Base-by-base conservation (phyloP, 2,888 invertebrate species). In the Apotomis capreana region DNA sequence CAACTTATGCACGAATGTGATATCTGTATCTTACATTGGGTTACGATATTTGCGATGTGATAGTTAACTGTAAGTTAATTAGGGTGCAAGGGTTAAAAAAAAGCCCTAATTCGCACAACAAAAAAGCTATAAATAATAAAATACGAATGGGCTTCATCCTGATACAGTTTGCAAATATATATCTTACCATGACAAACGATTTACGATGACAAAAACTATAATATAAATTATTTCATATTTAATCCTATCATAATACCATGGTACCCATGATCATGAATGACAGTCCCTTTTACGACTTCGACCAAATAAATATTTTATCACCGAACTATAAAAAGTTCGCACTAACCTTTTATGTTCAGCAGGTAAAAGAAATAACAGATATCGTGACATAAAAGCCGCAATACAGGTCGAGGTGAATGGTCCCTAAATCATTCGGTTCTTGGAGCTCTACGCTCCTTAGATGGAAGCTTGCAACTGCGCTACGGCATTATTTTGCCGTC, bases 381-480 rank as follows among this genome's bases (percentile, higher is more conserved):
- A 46, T 55, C 26, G 65, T 57, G 55, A 57, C 65, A 65, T 57
- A 51, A 70, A 55, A 73, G 52, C 63, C 78, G 79, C 81, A 80
- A 77, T 80, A 78, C 80, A 79, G 83, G 78, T 76, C 81, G 89
- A 89, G 90, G 89, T 89, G 87, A 91, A 90, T 76, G 89, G 83
- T 89, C 86, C 84, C 81, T 85, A 82, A 87, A 85, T 84, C 84
- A 87, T 84, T 85, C 83, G 68, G 78, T 76, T 76, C 74, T 75
- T 75, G 77, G 78, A 77, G 77, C 74, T 75, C 78, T 10, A 77
- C 83, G 77, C 77, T 84, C 90, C 89, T 81, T 89, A 91, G 81
- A 90, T 82, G 90, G 90, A 84, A 91, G 78, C 85, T 89, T 89
- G 89, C 84, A 80, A 81, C 67, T 64, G 70, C 59, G 55, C 51